A percentile compares a stretch with the other conserved stretches of the same genome.
Evolutionary conservation across 2,888 invertebrate genomes (phyloP).

Genomic region (Calliopum simillimum): DNA sequence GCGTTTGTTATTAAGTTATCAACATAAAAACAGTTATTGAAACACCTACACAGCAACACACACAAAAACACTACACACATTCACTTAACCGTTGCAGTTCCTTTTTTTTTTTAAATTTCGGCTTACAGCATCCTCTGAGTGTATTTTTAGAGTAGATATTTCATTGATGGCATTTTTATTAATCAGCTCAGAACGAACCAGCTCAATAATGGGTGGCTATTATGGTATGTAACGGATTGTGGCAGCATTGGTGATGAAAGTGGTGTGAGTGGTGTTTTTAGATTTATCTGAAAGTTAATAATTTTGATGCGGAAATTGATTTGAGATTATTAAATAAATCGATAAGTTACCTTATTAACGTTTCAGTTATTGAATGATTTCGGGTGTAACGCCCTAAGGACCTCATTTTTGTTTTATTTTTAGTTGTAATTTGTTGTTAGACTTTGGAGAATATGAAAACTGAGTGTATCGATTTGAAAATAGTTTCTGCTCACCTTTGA

Average conservation of each 20-base stretch:
- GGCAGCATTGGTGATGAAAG: too few species aligned
- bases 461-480: too few species aligned
- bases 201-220: too few species aligned
- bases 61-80: neutral
- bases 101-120: slow-evolving; percentile 7
- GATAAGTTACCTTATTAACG: slow-evolving; percentile 16
- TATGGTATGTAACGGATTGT: too few species aligned
- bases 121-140: slow-evolving; percentile 41
- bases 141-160: slow-evolving; percentile 49
- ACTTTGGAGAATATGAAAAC: too few species aligned
- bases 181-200: slow-evolving; percentile 13
- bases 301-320: neutral
- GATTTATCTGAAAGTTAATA: too few species aligned
- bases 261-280: neutral
- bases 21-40: neutral
- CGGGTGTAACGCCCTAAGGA: neutral
- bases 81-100: neutral
- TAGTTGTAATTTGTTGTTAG: too few species aligned
- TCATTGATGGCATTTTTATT: slow-evolving; percentile 31
- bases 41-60: neutral
- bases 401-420: too few species aligned
- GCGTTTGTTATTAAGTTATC: slow-evolving; percentile 1
- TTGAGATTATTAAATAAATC: neutral
- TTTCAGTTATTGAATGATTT: slow-evolving; percentile 23
- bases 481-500: too few species aligned